Conservation (phyloP, 2,113 vertebrate species). For the Mustela lutreola region DNA sequence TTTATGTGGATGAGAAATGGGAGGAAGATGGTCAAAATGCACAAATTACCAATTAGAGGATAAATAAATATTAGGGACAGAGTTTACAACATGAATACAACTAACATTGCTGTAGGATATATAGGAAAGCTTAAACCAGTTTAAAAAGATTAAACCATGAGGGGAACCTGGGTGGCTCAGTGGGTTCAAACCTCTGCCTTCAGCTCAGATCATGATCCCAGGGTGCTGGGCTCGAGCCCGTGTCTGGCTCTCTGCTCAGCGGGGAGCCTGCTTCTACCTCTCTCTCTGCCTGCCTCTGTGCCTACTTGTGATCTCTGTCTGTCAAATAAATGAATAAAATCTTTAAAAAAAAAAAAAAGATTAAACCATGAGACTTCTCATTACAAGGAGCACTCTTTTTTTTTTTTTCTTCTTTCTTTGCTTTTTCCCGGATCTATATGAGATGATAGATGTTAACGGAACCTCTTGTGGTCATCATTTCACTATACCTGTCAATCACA, state of each 20-base stretch:
- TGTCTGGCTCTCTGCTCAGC: too few species aligned
- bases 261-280: too few species aligned
- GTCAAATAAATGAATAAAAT: too few species aligned
- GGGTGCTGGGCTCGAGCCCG: too few species aligned
- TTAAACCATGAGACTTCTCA: neutral
- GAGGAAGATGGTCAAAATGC: neutral
- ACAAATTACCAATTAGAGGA: neutral
- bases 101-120: neutral
- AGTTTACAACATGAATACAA: neutral
- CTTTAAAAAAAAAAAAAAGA: too few species aligned
- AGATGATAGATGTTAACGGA: neutral
- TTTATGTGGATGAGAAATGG: neutral
- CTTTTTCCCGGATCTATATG: neutral
- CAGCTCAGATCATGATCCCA: too few species aligned
- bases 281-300: too few species aligned
- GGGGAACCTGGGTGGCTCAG: too few species aligned
- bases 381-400: neutral
- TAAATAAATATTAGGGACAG: neutral
- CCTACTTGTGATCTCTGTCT: too few species aligned
- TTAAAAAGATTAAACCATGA: neutral
- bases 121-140: neutral
- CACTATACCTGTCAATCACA: neutral
- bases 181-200: too few species aligned
- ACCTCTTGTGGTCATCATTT: neutral
- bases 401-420: neutral